Percentiles rank a stretch among this genome's conserved stretches.
These are phyloP conservation scores for Dendropsophus ebraccatus DNA, from an alignment of 2,113 vertebrate genomes.

Conservation along the genomic window DNA sequence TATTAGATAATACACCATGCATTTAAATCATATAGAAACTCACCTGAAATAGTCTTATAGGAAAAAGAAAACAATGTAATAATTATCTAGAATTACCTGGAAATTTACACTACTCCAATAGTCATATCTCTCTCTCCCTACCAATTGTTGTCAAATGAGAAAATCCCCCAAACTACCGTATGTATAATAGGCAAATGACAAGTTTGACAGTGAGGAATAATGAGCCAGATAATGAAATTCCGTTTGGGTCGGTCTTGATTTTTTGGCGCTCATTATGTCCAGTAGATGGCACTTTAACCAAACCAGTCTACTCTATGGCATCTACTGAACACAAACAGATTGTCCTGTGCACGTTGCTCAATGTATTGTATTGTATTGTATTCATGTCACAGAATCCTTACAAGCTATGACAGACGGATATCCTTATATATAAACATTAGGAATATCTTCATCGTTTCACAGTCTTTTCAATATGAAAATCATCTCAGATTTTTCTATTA, in stretches of 20 bases:
- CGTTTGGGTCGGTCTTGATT: background rate
- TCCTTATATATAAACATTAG: background rate
- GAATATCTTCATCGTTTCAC: background rate
- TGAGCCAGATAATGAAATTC: background rate
- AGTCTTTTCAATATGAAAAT: background rate
- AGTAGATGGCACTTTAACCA: conserved; percentile 64
- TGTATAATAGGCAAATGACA: conserved; percentile 9
- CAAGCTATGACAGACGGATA: conserved; percentile 1
- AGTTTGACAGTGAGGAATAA: conserved; percentile 8
- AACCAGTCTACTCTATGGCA: conserved; percentile 51
- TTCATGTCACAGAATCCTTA: background rate
- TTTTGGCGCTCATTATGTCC: background rate
- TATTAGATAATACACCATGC: too few species aligned
- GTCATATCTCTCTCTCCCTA: background rate
- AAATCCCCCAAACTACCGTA: background rate
- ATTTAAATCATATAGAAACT: too few species aligned
- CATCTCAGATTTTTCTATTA: background rate
- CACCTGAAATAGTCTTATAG: too few species aligned
- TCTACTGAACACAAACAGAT: conserved; percentile 31
- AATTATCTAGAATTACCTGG: background rate
- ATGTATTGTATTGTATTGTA: background rate
- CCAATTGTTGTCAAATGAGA: background rate
- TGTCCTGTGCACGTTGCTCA: background rate
- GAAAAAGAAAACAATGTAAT: too few species aligned
- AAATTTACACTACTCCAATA: background rate